Evolutionary conservation across 2,113 vertebrate species (phyloP), one percentile per base, ranked within the genome.

Genomic region (Mohoua ochrocephala): DNA sequence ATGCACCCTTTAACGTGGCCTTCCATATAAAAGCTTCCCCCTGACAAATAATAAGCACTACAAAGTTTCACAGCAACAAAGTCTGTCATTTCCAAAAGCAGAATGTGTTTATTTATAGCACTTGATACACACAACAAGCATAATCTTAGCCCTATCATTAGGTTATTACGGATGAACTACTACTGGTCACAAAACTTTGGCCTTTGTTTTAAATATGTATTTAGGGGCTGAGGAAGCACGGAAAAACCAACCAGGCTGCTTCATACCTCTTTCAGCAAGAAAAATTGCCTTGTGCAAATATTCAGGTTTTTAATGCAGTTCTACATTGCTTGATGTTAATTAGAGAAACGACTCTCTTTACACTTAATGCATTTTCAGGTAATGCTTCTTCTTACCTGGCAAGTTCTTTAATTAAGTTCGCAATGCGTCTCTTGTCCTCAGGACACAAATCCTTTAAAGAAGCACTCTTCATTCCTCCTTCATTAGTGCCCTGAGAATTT

Each of bases 381-480:
- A 83, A 89, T 44, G 47, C 35, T 90, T 95, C 93, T 65, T 92
- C 93, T 97, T 97, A 99, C 99, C 99, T 99, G 91, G 99, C 99
- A 94, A 99, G 98, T 97, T 99, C 99, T 98, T 99, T 98, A 94
- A 99, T 99, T 96, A 99, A 99, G 96, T 99, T 99, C 63, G 99
- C 99, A 97, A 99, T 99, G 87, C 99, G 98, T 69, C 98, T 98
- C 97, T 99, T 99, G 97, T 99, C 99, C 97, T 99, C 99, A 57
- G 98, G 98, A 97, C 99, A 99, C 95, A 99, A 99, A 97, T 99
- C 99, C 93, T 99, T 99, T 92, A 99, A 94, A 90, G 98, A 98
- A 86, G 98, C 98, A 92, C 98, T 99, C 88, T 97, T 99, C 71
- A 90, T 91, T 91, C 96, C 97, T 91, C 65, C 92, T 50, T 97